Base-by-base conservation (phyloP, 2,113 vertebrate species). In the Nesogale talazaci region DNA sequence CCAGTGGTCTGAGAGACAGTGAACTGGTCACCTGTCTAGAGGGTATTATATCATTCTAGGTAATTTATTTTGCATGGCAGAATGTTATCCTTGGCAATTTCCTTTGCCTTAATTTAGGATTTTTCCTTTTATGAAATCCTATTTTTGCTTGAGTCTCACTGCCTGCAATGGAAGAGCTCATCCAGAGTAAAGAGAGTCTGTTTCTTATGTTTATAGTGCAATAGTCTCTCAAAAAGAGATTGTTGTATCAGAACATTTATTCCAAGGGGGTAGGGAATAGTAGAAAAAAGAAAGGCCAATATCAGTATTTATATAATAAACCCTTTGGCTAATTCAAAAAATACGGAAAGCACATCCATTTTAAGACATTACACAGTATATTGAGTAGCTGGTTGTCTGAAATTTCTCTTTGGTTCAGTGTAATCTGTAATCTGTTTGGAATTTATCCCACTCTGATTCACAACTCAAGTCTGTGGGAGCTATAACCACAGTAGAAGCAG, bases 201-300 rank as follows among this genome's bases (percentile, higher is more conserved):
- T 91, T 94, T 57, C 31, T 94, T 52, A 34, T 38, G 46, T 34
- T 82, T 70, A 38, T 40, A 92, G 85, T 77, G 70, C 34, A 65
- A 5, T 72, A 78, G 12, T 2, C 7, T 46, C 17, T 92, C 61
- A 63, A 57, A 76, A 76, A 75, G 56, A 14, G 0, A 3, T 87
- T 77, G 5, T 25, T 81, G 25, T 38, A 70, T 61, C 12, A 6
- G 61, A 67, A 57, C 12, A 25, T 20, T 63, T 56, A 86, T 63
- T 91, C 40, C 42, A 70, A 3, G 7, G 14, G 31, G 57, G 29
- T 3, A 25, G 57, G 14, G 8, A 46, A 5, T 61, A 56, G 11
- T 74, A 76, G 17, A 40, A 52, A 52, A 27, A 74, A 67, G 59
- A 82, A 31, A 86, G 25, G 10, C 1, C 16, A 85, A 19, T 36